Evolutionary conservation across 1,140 invertebrate species (phyloP).

Genomic region (Carposina sasakii): DNA sequence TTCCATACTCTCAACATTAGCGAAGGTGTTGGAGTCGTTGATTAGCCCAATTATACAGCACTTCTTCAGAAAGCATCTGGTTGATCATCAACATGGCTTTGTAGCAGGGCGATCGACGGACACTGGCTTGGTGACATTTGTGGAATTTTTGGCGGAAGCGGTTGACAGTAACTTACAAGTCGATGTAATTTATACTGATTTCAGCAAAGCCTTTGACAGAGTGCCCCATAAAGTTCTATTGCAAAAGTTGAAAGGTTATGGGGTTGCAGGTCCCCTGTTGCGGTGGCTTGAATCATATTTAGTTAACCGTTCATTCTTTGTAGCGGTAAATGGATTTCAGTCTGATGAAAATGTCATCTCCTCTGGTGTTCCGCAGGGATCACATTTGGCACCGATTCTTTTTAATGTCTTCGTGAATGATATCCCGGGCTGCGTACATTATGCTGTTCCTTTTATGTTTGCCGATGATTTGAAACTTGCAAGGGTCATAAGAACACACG

Average conservation of each 20-base stretch:
- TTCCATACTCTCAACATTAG: no score
- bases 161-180: not conserved
- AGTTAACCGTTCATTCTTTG: not conserved
- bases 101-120: not conserved
- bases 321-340: not conserved
- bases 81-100: slow-evolving; percentile 9
- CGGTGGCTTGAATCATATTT: slow-evolving; percentile 7
- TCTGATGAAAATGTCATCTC: not conserved
- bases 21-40: no score
- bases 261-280: not conserved
- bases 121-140: not conserved
- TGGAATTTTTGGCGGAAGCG: not conserved
- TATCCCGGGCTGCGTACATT: not conserved
- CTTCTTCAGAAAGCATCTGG: no score
- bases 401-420: slow-evolving; percentile 2
- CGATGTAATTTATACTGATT: slow-evolving; percentile 8
- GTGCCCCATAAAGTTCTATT: not conserved
- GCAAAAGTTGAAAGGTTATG: not conserved
- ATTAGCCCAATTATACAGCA: no score
- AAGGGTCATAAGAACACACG: not conserved
- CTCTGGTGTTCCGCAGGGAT: slow-evolving; percentile 5
- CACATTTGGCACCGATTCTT: slow-evolving; percentile 3
- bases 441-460: not conserved
- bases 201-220: slow-evolving; percentile 9
- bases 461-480: not conserved